Evolutionary conservation across 2,888 invertebrate species (phyloP).

Genomic region (Salticus scenicus): DNA sequence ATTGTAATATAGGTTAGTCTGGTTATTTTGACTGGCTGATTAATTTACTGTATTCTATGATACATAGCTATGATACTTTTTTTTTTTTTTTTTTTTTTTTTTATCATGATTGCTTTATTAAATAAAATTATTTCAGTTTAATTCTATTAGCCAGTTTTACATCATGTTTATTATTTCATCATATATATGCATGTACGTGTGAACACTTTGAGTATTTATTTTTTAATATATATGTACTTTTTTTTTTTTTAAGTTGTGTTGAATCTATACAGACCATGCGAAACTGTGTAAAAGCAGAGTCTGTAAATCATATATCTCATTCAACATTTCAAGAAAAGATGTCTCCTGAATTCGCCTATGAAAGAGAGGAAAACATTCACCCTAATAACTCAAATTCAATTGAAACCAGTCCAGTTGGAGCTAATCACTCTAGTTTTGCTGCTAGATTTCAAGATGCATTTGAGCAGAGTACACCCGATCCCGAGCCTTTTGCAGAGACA

Average conservation of each 20-base stretch:
- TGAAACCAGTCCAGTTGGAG: slow-evolving; percentile 43
- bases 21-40: too few species aligned
- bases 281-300: slow-evolving; percentile 32
- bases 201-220: too few species aligned
- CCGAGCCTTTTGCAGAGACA: slow-evolving; percentile 38
- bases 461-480: slow-evolving; percentile 35
- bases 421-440: slow-evolving; percentile 33
- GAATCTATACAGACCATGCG: slow-evolving; percentile 25
- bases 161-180: too few species aligned
- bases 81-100: too few species aligned
- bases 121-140: too few species aligned
- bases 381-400: slow-evolving; percentile 24
- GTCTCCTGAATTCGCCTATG: slow-evolving; percentile 44
- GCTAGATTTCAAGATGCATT: slow-evolving; percentile 53
- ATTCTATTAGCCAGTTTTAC: too few species aligned
- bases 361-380: slow-evolving; percentile 34
- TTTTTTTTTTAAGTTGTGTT: slow-evolving; percentile 23
- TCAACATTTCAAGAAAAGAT: slow-evolving; percentile 38
- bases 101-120: too few species aligned
- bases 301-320: slow-evolving; percentile 36
- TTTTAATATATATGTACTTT: background rate
- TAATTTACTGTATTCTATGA: too few species aligned
- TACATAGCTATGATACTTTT: too few species aligned
- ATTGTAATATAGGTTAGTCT: too few species aligned
- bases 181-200: too few species aligned